Percentiles rank a stretch among this genome's conserved stretches.
These are phyloP conservation scores for Oreochromis spilurus DNA, from an alignment of 2,113 vertebrate species.

Conservation along the genomic window DNA sequence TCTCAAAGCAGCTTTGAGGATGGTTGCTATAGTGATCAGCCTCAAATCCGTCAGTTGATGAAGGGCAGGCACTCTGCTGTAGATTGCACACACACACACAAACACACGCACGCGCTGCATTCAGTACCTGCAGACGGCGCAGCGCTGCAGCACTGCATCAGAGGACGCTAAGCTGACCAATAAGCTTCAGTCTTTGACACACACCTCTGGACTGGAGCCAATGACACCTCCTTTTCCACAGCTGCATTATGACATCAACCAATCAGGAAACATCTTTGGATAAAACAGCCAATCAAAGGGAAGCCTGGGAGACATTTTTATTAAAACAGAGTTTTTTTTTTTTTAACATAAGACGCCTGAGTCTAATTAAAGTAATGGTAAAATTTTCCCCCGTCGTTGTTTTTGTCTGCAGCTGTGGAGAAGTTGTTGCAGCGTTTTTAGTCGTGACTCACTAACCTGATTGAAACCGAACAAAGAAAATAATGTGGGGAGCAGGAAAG, in stretches of 20 bases:
- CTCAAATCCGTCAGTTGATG: constrained; percentile 46
- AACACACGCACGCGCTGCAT: background rate
- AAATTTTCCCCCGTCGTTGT: background rate
- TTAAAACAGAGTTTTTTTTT: background rate
- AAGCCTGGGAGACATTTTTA: background rate
- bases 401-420: background rate
- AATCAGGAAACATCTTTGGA: constrained; percentile 28
- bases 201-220: constrained; percentile 45
- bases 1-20: constrained; percentile 47
- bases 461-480: background rate
- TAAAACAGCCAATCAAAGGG: constrained; percentile 5
- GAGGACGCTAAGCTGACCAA: constrained; percentile 25
- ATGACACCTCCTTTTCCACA: background rate
- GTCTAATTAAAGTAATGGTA: background rate
- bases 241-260: constrained; percentile 2
- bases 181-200: constrained; percentile 4
- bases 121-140: constrained; percentile 29
- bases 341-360: background rate
- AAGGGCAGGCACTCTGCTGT: constrained; percentile 37
- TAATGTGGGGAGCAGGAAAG: background rate
- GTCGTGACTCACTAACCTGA: background rate
- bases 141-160: constrained; percentile 59
- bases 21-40: constrained; percentile 66
- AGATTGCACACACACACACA: background rate
- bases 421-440: background rate